Evolutionary conservation across 2,888 invertebrate species (phyloP), one percentile per base, ranked within the genome.

Genomic region (Operophtera brumata): DNA sequence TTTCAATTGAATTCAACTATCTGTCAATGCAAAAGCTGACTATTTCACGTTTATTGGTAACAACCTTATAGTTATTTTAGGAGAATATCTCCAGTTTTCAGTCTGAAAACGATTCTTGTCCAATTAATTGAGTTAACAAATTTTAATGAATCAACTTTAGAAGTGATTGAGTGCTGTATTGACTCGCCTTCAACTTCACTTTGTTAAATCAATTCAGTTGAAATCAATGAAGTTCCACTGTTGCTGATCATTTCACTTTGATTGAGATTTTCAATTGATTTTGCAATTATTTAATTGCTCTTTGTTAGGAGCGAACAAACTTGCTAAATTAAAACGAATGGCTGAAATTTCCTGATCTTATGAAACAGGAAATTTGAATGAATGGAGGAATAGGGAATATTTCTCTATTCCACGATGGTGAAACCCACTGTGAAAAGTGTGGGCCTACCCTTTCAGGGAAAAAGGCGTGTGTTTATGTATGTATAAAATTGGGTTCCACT

Each of bases 91-190:
- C 14, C 37, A 30, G 41, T 47, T 55, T 41, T 52, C 53, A 35
- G 51, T 56, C 57, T 62, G 51, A 66, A 66, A 70, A 64, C 56
- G 56, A 62, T 68, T 74, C 66, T 32, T 45, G 53, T 63, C 57
- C 69, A 73, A 73, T 73, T 69, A 72, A 65, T 63, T 65, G 59
- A 65, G 64, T 70, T 65, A 59, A 61, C 56, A 58, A 69, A 72
- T 71, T 77, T 70, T 67, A 74, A 73, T 71, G 66, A 75, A 63
- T 66, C 59, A 64, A 76, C 62, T 74, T 74, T 47, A 47, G 57
- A 62, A 62, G 66, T 71, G 68, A 71, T 69, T 67, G 57, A 59
- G 61, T 58, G 41, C 58, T 58, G 57, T 68, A 66, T 69, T 61
- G 65, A 71, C 57, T 74, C 64, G 54, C 62, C 47, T 50, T 57